A percentile compares a stretch with the other conserved stretches of the same genome.
These are phyloP conservation scores for Cyaniris semiargus DNA, from an alignment of 2,888 invertebrate species.

Conservation along the genomic window DNA sequence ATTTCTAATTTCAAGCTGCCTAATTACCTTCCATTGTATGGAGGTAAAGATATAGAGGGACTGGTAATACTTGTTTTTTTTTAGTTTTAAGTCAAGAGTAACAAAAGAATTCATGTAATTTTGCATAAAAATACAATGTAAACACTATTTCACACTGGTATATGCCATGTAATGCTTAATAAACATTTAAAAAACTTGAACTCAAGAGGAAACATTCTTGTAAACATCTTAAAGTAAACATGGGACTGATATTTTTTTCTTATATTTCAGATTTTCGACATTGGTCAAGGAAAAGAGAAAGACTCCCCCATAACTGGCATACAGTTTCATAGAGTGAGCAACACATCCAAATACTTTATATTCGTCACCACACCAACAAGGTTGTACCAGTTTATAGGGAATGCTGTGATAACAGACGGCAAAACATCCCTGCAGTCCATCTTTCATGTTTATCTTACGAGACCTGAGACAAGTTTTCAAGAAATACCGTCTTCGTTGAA, in stretches of 20 bases:
- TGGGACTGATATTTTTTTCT: conserved; percentile 30
- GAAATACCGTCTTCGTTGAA: conserved; percentile 86
- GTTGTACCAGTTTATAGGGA: conserved; percentile 93
- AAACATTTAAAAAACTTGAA: no score
- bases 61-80: conserved; percentile 77
- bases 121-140: background rate
- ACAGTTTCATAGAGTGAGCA: conserved; percentile 88
- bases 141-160: background rate
- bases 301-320: conserved; percentile 92
- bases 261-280: conserved; percentile 88
- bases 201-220: no score
- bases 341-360: conserved; percentile 87
- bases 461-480: conserved; percentile 85
- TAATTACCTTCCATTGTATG: conserved; percentile 87
- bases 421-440: conserved; percentile 89
- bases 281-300: conserved; percentile 88
- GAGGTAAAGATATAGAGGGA: conserved; percentile 86
- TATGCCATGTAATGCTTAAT: background rate
- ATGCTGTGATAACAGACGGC: conserved; percentile 85
- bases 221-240: background rate
- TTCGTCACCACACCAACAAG: conserved; percentile 91
- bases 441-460: conserved; percentile 87
- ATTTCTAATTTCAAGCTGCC: conserved; percentile 82
- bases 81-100: conserved; percentile 2
- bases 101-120: conserved; percentile 5